Conservation (phyloP, 2,888 invertebrate genomes). For the Drosophila cracens region DNA sequence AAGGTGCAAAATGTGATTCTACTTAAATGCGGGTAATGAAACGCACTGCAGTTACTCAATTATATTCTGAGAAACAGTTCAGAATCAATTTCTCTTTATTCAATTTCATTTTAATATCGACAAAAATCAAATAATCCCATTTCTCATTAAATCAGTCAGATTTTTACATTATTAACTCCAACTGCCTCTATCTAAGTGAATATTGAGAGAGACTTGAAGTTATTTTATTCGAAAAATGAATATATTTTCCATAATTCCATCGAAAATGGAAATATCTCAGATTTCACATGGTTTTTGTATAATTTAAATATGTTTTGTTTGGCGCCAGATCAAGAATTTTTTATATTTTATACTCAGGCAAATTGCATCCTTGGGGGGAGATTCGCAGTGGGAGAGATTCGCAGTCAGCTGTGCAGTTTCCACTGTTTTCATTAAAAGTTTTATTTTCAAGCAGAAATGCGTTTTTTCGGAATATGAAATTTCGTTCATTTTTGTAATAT, state of each 20-base stretch:
- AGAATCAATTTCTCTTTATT: neutral
- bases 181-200: neutral
- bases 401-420: neutral
- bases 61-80: neutral
- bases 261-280: neutral
- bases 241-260: neutral
- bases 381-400: neutral
- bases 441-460: neutral
- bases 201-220: neutral
- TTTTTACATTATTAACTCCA: too few relatives aligned
- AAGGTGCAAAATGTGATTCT: neutral
- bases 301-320: neutral
- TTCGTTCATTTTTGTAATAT: conserved; percentile 5
- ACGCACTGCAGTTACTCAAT: neutral
- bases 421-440: neutral
- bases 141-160: neutral
- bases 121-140: neutral
- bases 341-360: neutral
- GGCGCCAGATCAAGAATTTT: neutral
- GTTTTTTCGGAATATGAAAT: conserved; percentile 8
- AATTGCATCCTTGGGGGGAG: neutral
- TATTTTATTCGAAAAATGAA: neutral
- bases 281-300: neutral
- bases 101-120: neutral
- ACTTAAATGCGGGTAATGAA: conserved; percentile 13